Conservation (phyloP, 2,113 vertebrate genomes). For the Prunella himalayana region DNA sequence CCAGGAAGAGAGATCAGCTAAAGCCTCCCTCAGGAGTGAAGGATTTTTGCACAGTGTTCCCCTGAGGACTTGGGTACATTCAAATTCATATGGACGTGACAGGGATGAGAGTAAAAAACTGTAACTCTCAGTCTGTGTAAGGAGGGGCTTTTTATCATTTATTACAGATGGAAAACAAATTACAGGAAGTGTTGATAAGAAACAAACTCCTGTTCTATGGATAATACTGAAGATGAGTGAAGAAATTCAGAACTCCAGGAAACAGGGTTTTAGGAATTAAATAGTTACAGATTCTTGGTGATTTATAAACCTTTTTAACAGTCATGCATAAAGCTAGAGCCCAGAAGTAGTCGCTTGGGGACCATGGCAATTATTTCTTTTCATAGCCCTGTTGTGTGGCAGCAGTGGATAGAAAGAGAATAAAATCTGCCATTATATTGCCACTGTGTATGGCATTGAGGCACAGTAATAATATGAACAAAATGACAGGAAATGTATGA, state of each 20-base stretch:
- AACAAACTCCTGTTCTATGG: background rate
- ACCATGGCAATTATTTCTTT: constrained; percentile 25
- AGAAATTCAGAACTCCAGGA: background rate
- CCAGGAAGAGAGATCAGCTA: background rate
- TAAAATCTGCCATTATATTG: constrained; percentile 2
- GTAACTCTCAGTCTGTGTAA: background rate
- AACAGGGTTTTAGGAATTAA: background rate
- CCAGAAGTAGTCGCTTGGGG: background rate
- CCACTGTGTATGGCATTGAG: background rate
- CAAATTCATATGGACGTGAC: background rate
- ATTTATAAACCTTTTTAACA: constrained; percentile 40
- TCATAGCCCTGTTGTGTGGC: constrained; percentile 1
- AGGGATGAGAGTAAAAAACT: background rate
- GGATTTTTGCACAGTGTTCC: background rate
- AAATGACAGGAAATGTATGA: background rate
- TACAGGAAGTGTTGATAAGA: background rate
- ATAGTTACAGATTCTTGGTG: background rate
- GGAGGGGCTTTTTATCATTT: background rate
- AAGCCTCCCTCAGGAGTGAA: background rate
- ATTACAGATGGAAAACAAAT: background rate
- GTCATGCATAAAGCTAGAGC: background rate
- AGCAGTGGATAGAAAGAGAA: background rate
- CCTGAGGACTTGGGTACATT: background rate
- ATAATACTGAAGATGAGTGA: background rate
- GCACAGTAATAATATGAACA: background rate